Conservation (phyloP, 2,797 vertebrate genomes). For the Acanthis flammea region DNA sequence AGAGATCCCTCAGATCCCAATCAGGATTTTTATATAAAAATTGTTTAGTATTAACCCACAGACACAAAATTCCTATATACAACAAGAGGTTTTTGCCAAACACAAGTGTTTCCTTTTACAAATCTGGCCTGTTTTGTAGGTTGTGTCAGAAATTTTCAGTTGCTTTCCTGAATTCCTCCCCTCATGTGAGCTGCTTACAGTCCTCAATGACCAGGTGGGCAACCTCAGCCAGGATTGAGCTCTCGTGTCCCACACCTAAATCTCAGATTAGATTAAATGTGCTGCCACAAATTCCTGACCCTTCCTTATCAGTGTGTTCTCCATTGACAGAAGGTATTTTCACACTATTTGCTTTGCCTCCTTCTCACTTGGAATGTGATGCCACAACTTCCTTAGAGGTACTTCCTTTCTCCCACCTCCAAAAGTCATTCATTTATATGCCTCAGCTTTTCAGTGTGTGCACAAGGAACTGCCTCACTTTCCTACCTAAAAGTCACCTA, state of each 20-base stretch:
- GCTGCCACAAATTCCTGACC: neutral
- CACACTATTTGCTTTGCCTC: neutral
- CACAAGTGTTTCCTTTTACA: neutral
- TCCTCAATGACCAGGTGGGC: neutral
- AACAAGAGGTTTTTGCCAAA: neutral
- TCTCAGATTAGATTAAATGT: neutral
- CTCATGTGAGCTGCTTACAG: neutral
- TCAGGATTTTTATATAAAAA: neutral
- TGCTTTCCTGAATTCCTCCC: neutral
- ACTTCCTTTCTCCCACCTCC: neutral
- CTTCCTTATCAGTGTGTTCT: neutral
- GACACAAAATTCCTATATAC: neutral
- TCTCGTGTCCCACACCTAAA: neutral
- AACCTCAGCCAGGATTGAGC: neutral
- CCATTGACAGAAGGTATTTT: neutral
- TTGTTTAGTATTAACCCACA: neutral
- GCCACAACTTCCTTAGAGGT: neutral
- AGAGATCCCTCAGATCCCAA: neutral
- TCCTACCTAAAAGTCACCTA: neutral
- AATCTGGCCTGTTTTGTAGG: neutral
- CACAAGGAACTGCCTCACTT: neutral
- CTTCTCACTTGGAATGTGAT: neutral
- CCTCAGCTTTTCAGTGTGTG: neutral
- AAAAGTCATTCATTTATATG: neutral
- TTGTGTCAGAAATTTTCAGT: neutral